A percentile compares a stretch with the other conserved stretches of the same genome.
Conservation (phyloP, 2,113 vertebrate genomes). For the Silurus asotus region DNA sequence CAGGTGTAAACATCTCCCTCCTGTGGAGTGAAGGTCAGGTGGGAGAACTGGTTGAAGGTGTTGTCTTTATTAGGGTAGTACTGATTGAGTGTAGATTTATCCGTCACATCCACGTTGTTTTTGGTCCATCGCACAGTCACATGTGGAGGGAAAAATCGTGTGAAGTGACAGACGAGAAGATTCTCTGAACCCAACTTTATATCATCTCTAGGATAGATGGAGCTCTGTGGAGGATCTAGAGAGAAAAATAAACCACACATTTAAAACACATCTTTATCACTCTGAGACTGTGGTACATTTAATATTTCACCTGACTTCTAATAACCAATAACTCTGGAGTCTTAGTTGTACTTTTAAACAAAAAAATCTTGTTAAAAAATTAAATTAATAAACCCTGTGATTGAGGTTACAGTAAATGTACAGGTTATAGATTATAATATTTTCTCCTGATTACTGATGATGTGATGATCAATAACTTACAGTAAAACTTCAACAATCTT, state of each 20-base stretch:
- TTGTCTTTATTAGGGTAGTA: conserved; percentile 63
- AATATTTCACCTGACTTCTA: not conserved
- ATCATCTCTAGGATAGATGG: conserved; percentile 53
- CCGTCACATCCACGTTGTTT: conserved; percentile 64
- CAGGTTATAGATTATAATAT: not conserved
- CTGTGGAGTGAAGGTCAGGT: conserved; percentile 67
- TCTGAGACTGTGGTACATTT: not conserved
- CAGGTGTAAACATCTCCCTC: conserved; percentile 75
- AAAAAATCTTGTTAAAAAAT: too few relatives aligned
- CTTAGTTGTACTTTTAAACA: too few relatives aligned
- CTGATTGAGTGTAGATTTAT: conserved; percentile 53
- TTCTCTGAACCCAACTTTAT: conserved; percentile 63
- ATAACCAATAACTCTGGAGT: not conserved
- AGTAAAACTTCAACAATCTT: not conserved
- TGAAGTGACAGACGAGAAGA: conserved; percentile 70
- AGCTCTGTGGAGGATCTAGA: conserved; percentile 64
- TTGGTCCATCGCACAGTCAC: conserved; percentile 71
- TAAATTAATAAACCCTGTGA: too few relatives aligned
- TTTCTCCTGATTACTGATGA: not conserved
- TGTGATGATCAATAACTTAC: not conserved
- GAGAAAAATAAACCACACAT: not conserved
- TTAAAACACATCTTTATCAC: not conserved
- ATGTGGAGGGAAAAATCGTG: conserved; percentile 72
- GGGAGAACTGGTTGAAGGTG: conserved; percentile 69
- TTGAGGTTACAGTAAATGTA: not conserved